Conservation (phyloP, 1,140 invertebrate species). For the Cardiocondyla obscurior region DNA sequence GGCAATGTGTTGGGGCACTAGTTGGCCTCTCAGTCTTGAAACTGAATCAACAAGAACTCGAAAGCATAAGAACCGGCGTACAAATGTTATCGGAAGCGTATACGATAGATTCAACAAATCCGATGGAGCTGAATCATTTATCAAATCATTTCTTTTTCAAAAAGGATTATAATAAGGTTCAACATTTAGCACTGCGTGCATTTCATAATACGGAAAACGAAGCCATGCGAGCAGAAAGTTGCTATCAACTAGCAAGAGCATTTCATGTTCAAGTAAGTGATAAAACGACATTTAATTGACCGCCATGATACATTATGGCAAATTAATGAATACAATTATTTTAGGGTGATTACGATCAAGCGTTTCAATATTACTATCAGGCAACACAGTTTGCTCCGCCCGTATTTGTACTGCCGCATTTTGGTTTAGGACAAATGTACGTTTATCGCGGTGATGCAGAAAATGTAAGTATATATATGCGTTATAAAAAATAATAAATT, state of each 20-base stretch:
- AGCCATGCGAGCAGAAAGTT: slow-evolving; percentile 99
- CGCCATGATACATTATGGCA: too few species aligned
- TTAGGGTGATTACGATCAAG: slow-evolving; percentile 96
- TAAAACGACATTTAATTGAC: not conserved
- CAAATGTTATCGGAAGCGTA: slow-evolving; percentile 99
- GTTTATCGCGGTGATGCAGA: slow-evolving; percentile 98
- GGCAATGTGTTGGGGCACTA: slow-evolving; percentile 97
- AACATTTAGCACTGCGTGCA: slow-evolving; percentile 97
- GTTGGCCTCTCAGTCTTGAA: slow-evolving; percentile 98
- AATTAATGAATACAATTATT: slow-evolving; percentile 62
- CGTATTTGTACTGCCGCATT: slow-evolving; percentile 98
- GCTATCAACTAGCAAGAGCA: slow-evolving; percentile 97
- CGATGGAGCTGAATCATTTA: slow-evolving; percentile 99
- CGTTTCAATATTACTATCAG: slow-evolving; percentile 99
- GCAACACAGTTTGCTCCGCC: slow-evolving; percentile 98
- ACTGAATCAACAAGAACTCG: slow-evolving; percentile 95
- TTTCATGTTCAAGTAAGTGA: slow-evolving; percentile 94
- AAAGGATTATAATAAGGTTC: slow-evolving; percentile 98
- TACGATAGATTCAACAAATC: slow-evolving; percentile 98
- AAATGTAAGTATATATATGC: slow-evolving; percentile 89
- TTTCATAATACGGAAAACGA: slow-evolving; percentile 99
- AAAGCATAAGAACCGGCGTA: slow-evolving; percentile 96
- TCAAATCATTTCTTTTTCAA: slow-evolving; percentile 99
- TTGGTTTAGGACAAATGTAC: slow-evolving; percentile 99
- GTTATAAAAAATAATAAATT: not conserved